Conservation (phyloP, 2,888 invertebrate species). For the Drosophila borborema region DNA sequence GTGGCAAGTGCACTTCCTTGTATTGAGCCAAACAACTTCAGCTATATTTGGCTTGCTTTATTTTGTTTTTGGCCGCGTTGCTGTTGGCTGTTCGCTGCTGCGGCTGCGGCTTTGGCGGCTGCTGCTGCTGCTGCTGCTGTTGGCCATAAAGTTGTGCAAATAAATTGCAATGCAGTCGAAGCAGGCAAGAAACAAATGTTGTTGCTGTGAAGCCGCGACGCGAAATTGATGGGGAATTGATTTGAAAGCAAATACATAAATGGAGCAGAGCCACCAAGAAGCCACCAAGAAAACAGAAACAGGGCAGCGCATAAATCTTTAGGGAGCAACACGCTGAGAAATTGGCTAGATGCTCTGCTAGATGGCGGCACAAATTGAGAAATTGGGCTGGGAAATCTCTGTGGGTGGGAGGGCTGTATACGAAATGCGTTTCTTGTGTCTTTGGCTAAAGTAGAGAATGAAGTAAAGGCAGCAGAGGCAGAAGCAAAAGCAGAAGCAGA, state of each 20-base stretch:
- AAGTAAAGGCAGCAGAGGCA: no score
- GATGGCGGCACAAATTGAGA: conserved; percentile 51
- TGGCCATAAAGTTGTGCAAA: conserved; percentile 62
- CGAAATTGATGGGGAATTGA: conserved; percentile 79
- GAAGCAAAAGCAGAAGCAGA: not conserved
- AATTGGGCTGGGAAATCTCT: conserved; percentile 37
- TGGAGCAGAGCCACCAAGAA: conserved; percentile 63
- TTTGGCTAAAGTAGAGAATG: conserved; percentile 15
- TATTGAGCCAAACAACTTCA: conserved; percentile 46
- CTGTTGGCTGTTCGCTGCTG: not conserved
- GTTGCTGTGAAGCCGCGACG: conserved; percentile 60
- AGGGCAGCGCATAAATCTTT: conserved; percentile 69
- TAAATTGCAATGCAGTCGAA: conserved; percentile 69
- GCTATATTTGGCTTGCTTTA: conserved; percentile 60
- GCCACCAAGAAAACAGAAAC: conserved; percentile 39
- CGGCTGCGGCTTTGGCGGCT: conserved; percentile 1
- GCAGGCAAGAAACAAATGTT: conserved; percentile 64
- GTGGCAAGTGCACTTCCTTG: conserved; percentile 76
- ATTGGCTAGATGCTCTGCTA: conserved; percentile 64
- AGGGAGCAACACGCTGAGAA: conserved; percentile 65
- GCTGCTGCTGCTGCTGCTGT: conserved; percentile 15
- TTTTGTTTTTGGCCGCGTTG: conserved; percentile 47
- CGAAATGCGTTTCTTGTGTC: conserved; percentile 71
- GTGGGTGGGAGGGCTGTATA: not conserved
- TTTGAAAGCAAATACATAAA: conserved; percentile 81